Base-by-base conservation (phyloP, 2,113 vertebrate genomes). In the Mormyrus iriodes region DNA sequence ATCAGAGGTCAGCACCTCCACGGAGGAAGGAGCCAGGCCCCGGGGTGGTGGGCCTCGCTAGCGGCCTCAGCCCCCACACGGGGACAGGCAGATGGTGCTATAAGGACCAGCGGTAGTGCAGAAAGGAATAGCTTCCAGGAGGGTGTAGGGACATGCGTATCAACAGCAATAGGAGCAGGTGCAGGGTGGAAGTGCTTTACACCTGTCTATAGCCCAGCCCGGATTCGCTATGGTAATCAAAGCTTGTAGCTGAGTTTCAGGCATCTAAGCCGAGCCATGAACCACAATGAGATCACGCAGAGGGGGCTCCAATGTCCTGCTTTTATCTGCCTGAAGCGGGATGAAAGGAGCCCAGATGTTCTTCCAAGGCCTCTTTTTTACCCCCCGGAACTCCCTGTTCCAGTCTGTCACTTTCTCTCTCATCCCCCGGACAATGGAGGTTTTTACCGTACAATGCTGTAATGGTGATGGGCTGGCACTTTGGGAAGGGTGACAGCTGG, bases 271-370 rank as follows among this genome's bases (percentile, higher is more conserved):
- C 44, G 5, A 84, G 82, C 82, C 21, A n/a, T 42, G 44, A 48
- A 46, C 44, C 1, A 5, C 82, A 48, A 48, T 84, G 21, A 84
- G 44, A 10, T 84, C 44, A 84, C 3, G 44, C 7, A 2, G 76
- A 84, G 19, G 82, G 3, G 1, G 42, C 82, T n/a, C 15, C 87
- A 90, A 87, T 48, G 44, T 86, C 82, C 86, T 88, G 58, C 79
- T 88, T 91, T 88, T 89, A 89, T 86, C 39, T 19, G 46, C 27
- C 4, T 88, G 31, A 88, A 24, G 90, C 90, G 69, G 86, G 69
- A 7, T 21, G 88, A 91, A 87, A 91, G 88, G 49, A 82, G 48
- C n/a, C 51, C 86, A 88, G 89, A 86, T 93, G 76, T 76, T 69
- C 88, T 88, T 88, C 87, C 89, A 35, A 88, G 52, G 90, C 91